Conservation (phyloP, 2,888 invertebrate genomes). For the Drosophila longiperda region DNA sequence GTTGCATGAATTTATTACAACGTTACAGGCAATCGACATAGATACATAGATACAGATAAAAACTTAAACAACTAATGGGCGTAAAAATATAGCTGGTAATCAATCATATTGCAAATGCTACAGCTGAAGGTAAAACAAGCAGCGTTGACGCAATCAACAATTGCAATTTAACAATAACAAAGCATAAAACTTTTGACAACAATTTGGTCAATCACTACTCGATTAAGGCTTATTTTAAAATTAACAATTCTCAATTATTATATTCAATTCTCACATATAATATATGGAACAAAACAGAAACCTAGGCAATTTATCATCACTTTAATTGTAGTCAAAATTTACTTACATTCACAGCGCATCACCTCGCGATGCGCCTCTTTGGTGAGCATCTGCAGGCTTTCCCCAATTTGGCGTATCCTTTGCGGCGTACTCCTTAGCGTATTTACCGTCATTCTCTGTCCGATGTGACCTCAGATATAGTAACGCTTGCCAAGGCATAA, state of each 20-base stretch:
- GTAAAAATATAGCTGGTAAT: constrained; percentile 39
- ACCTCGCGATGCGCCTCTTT: constrained; percentile 72
- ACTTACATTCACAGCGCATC: constrained; percentile 79
- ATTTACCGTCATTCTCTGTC: constrained; percentile 32
- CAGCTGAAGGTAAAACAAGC: constrained; percentile 31
- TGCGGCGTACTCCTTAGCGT: constrained; percentile 59
- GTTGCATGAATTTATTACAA: constrained; percentile 63
- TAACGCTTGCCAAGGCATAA: constrained; percentile 26
- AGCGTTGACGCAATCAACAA: constrained; percentile 34
- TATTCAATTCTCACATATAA: background rate
- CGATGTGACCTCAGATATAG: constrained; percentile 2
- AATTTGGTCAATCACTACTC: background rate
- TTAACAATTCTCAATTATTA: background rate
- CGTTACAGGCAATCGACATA: constrained; percentile 36
- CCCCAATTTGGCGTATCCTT: constrained; percentile 67
- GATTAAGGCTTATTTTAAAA: background rate
- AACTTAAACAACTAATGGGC: constrained; percentile 8
- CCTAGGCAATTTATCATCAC: background rate
- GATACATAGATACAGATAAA: constrained; percentile 14
- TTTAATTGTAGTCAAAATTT: background rate
- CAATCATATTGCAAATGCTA: constrained; percentile 47
- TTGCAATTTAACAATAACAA: constrained; percentile 1
- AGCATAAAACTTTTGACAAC: background rate
- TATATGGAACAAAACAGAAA: background rate
- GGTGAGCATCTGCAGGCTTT: constrained; percentile 78